Conservation (phyloP, 2,113 vertebrate species). For the Gambusia affinis region DNA sequence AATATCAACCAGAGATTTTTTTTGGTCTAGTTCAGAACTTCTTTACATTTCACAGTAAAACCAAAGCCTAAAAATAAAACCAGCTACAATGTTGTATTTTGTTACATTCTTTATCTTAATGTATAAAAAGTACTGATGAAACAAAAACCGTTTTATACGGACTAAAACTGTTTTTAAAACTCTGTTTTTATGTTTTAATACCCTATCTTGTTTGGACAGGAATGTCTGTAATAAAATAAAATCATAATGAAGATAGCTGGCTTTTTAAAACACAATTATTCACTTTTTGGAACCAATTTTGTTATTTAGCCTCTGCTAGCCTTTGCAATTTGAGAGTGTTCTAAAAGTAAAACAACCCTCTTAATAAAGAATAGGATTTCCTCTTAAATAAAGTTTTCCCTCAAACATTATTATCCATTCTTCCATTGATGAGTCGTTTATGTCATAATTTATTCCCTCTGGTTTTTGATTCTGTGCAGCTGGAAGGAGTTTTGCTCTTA, state of each 20-base stretch:
- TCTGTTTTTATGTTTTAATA: neutral
- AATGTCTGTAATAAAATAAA: too few relatives aligned
- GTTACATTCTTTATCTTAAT: neutral
- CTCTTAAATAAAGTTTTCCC: neutral
- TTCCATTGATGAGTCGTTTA: too few relatives aligned
- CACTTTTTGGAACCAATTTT: neutral
- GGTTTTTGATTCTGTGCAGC: too few relatives aligned
- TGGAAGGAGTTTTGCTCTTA: too few relatives aligned
- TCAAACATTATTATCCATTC: neutral
- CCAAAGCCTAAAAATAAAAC: too few relatives aligned
- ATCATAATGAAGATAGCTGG: too few relatives aligned
- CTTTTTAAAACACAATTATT: neutral
- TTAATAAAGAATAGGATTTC: neutral
- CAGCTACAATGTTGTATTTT: neutral
- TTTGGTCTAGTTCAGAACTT: neutral
- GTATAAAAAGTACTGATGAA: neutral
- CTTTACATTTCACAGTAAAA: too few relatives aligned
- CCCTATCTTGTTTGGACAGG: neutral
- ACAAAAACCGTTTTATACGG: neutral
- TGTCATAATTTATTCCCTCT: too few relatives aligned
- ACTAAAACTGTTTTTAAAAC: neutral
- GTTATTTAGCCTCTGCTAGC: neutral
- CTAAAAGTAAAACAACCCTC: neutral
- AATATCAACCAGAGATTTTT: neutral
- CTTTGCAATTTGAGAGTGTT: neutral